Conservation (phyloP, 2,888 invertebrate genomes). For the Entomobrya proxima region DNA sequence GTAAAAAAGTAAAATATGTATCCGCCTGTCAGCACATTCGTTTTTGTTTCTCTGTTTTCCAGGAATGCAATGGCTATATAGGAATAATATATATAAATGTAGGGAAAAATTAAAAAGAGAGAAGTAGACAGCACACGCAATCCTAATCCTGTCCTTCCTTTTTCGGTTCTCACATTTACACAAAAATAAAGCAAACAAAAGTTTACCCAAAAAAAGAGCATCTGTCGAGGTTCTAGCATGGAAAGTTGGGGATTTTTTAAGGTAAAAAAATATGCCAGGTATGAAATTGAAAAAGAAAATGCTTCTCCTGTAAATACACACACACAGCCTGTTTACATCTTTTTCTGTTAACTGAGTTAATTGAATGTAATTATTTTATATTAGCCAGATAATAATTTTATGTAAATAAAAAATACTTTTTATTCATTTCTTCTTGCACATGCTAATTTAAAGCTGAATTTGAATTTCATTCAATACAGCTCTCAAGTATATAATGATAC, state of each 20-base stretch:
- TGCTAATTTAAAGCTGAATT: too few species aligned
- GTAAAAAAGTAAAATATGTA: constrained; percentile 63
- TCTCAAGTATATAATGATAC: too few species aligned
- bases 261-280: neutral
- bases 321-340: neutral
- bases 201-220: constrained; percentile 30
- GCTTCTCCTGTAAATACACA: neutral
- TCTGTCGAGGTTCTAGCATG: neutral
- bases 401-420: neutral
- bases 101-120: too few species aligned
- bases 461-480: too few species aligned
- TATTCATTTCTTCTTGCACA: too few species aligned
- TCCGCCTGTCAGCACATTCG: constrained; percentile 62
- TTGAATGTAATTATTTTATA: constrained; percentile 9
- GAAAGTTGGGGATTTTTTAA: neutral
- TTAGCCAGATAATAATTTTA: too few species aligned
- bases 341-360: constrained; percentile 1
- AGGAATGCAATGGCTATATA: neutral
- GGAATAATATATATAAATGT: too few species aligned
- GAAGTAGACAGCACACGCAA: constrained; percentile 20
- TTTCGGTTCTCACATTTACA: constrained; percentile 36
- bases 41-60: neutral
- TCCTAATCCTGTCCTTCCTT: neutral
- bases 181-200: constrained; percentile 17
- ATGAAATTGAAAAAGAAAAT: neutral